Evolutionary conservation across 2,888 invertebrate species (phyloP), one percentile per base, ranked within the genome.

Genomic region (Drosophila kokeensis): DNA sequence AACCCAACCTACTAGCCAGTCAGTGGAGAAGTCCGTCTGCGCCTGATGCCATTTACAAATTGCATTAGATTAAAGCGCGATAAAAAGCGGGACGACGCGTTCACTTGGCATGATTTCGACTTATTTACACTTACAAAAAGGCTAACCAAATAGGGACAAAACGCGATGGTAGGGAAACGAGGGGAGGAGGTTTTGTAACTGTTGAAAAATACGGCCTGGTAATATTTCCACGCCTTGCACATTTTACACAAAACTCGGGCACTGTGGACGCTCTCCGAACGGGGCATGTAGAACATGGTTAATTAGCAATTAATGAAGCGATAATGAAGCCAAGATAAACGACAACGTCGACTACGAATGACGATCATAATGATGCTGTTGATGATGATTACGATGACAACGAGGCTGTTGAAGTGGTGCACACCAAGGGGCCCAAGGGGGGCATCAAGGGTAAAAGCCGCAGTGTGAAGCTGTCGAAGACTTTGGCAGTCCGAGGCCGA

Each of bases 281-380:
- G 54, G 73, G 73, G 52, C 90, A 87, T 91, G 91, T 90, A 89
- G 89, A 90, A 91, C 91, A 91, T 83, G 89, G 91, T 91, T 91
- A 91, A 91, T 91, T 91, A 91, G 92, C 91, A 91, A 91, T 91
- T 91, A 91, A 91, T 92, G 91, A 90, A 92, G 92, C 92, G 91
- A 92, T 91, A 92, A 92, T 92, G 90, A 92, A 90, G 85, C 82
- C 82, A 83, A 92, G 89, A 90, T 90, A 90, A 90, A 86, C 84
- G 88, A 83, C 84, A 79, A 70, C 74, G 69, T 60, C 53, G 66
- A 65, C 63, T 36, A 48, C 63, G 54, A 55, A 67, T 45, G 68
- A 55, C 62, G 62, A 73, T 27, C 69, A 63, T 15, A 57, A 42
- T 29, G 61, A 61, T 30, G 54, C 50, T 54, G 36, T 34, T 21